Base-by-base conservation (phyloP, 2,888 invertebrate species). In the Amitus sp. region DNA sequence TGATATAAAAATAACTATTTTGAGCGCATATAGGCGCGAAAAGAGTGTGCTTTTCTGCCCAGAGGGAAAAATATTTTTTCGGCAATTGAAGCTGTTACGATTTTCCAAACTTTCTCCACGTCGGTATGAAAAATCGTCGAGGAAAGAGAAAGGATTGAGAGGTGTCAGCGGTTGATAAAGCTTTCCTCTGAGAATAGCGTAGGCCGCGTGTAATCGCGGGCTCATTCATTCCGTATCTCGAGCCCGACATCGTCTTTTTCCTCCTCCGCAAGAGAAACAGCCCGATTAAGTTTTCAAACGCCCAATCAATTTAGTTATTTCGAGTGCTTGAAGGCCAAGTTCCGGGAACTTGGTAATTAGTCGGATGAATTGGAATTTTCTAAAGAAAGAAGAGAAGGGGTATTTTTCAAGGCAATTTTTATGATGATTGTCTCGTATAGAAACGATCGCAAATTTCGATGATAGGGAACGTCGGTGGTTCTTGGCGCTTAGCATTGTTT, bases 191-290 rank as follows among this genome's bases (percentile, higher is more conserved):
- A 42, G 66, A 73, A 74, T 64, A 63, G 71, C 69, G 72, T 72
- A 72, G 69, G 71, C 69, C 53, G 71, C 70, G 56, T 72, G 72
- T 69, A 72, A 72, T 74, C 74, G 70, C 69, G 71, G 62, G 68
- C 65, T 65, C 70, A 72, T 70, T 67, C 66, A 71, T 56, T 43
- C 12, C 18, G 43, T 43, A 43, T 43, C 43, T 23, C 43, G 43
- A 23, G 7, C 37, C 5, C 37, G 37, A 12, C 15, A 9, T 13
- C 37, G 37, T 37, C 12, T 15, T 37, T 37, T 37, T 37, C 37
- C 37, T 37, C 37, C 15, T 37, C 15, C 15, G 12, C 13, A 12
- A 37, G 37, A 37, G 37, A 37, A 37, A 37, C 37, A 37, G 13
- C 37, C 15, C 12, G 30, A n/a, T n/a, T 30, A 9, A 37, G 13